These are phyloP conservation scores for Lophius americanus DNA, from an alignment of 2,797 vertebrate genomes.

Conservation along the genomic window DNA sequence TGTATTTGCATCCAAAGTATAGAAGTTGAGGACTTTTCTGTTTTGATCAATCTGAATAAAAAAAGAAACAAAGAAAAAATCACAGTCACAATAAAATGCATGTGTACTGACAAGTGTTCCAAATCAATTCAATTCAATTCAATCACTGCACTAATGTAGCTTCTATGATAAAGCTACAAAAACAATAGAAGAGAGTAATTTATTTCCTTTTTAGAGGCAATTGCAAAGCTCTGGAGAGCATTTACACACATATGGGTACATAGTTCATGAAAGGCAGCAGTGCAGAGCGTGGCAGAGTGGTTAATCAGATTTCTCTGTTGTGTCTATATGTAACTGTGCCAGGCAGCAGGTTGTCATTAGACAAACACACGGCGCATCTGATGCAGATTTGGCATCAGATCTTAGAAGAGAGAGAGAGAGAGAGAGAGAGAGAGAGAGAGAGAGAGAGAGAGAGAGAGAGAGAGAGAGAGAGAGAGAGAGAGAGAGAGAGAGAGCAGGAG, in stretches of 20 bases:
- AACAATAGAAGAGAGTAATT: slow-evolving; percentile 2
- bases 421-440: too few species aligned
- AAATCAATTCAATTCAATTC: neutral
- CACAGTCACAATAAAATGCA: neutral
- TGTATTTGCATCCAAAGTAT: neutral
- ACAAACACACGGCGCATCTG: slow-evolving; percentile 30
- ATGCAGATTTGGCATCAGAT: slow-evolving; percentile 38
- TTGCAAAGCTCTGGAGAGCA: neutral
- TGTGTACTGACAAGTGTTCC: neutral
- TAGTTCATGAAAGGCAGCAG: slow-evolving; percentile 21
- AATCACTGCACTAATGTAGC: neutral
- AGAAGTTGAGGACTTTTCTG: neutral
- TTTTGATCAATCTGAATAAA: neutral
- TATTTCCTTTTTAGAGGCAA: neutral
- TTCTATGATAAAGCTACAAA: slow-evolving; percentile 2
- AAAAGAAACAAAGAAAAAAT: neutral
- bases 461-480: neutral
- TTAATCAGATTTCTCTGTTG: slow-evolving; percentile 41
- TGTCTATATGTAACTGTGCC: slow-evolving; percentile 41
- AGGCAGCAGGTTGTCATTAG: slow-evolving; percentile 53
- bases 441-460: too few species aligned
- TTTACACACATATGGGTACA: slow-evolving; percentile 10
- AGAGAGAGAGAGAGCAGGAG: neutral
- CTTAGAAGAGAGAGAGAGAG: slow-evolving; percentile 12
- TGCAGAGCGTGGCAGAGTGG: slow-evolving; percentile 29